Conservation (phyloP, 23 tunicate genomes). For the Oikopleura vanhoeffeni region DNA sequence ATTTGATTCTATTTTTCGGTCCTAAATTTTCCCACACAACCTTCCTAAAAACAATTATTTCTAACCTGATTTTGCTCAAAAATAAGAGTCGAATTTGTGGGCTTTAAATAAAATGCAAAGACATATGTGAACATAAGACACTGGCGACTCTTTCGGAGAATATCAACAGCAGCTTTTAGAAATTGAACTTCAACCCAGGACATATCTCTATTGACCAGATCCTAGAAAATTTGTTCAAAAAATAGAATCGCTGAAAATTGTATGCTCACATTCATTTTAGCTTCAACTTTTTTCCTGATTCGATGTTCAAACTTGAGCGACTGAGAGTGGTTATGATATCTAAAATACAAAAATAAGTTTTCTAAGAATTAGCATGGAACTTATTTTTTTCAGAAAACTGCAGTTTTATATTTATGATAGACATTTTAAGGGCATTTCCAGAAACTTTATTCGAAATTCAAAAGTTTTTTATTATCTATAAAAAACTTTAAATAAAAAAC, state of each 20-base stretch:
- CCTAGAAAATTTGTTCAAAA: not conserved
- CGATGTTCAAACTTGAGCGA: not conserved
- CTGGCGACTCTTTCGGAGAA: constrained; percentile 57
- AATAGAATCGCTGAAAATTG: not conserved
- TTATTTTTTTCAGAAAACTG: too few relatives aligned
- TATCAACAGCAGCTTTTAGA: constrained; percentile 52
- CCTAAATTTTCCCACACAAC: too few relatives aligned
- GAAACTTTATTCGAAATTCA: too few relatives aligned
- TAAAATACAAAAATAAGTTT: constrained; percentile 16
- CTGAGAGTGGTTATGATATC: not conserved
- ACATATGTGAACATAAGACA: constrained; percentile 97
- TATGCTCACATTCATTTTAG: not conserved
- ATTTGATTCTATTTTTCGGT: too few relatives aligned
- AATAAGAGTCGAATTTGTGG: constrained; percentile 52
- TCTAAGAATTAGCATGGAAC: too few relatives aligned
- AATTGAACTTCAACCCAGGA: constrained; percentile 91
- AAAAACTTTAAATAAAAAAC: too few relatives aligned
- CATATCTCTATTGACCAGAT: constrained; percentile 21
- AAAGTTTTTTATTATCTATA: too few relatives aligned
- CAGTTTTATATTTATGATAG: too few relatives aligned
- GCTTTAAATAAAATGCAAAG: constrained; percentile 68
- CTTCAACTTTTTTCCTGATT: not conserved
- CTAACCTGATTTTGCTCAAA: constrained; percentile 37
- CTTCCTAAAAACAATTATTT: not conserved
- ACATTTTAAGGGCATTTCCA: too few relatives aligned